phyloP scores from a whole-genome alignment of 2,888 invertebrate species.

The Noctua comes region DNA sequence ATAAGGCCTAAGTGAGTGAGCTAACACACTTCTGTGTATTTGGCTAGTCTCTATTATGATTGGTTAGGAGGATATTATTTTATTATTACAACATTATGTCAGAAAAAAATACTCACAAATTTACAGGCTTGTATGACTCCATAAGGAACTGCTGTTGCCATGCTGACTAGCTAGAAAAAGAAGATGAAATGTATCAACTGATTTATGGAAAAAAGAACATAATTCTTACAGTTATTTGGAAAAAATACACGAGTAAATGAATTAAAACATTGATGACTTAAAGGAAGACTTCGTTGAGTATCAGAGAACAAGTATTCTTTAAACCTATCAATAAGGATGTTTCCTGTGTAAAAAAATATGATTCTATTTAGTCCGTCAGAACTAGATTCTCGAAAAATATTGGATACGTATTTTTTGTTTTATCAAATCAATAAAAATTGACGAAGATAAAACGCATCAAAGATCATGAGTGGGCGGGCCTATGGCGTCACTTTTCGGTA shows the following conservation, averaged over 20 bases:
- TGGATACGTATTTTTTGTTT: too few species aligned
- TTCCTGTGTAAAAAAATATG: too few species aligned
- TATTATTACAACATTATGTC: not conserved
- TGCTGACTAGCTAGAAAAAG: conserved; percentile 17
- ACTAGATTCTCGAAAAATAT: too few species aligned
- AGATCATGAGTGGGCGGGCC: too few species aligned
- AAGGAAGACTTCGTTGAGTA: not conserved
- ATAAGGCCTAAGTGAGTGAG: too few species aligned
- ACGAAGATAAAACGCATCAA: too few species aligned
- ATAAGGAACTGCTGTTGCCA: not conserved
- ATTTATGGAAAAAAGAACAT: not conserved
- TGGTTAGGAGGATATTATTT: not conserved
- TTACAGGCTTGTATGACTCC: not conserved
- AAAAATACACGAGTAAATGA: not conserved
- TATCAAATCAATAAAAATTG: too few species aligned
- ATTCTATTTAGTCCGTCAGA: too few species aligned
- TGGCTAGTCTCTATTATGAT: not conserved
- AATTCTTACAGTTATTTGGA: not conserved
- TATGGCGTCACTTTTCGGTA: too few species aligned
- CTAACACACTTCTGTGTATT: not conserved
- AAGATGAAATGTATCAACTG: not conserved
- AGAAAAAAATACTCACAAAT: conserved; percentile 23
- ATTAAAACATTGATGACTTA: not conserved
- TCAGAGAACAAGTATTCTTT: too few species aligned
- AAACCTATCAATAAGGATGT: too few species aligned